These are phyloP conservation scores for Coboldia fuscipes DNA, from an alignment of 1,140 invertebrate species.

Conservation along the genomic window DNA sequence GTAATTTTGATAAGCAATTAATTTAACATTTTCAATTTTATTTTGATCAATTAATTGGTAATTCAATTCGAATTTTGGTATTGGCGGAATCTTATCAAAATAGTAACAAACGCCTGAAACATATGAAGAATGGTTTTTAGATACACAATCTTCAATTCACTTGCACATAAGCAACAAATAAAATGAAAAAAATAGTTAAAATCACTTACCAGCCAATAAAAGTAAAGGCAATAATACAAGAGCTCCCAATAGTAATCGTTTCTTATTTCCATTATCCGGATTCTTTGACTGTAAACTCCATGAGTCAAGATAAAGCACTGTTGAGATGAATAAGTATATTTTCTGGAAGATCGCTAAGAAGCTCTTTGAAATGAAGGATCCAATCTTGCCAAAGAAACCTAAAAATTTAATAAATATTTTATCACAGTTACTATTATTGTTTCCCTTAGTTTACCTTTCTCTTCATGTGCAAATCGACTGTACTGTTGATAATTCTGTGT, in stretches of 20 bases:
- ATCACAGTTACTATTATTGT: background rate
- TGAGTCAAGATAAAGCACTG: slow-evolving; percentile 23
- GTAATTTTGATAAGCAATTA: background rate
- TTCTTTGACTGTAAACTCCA: slow-evolving; percentile 20
- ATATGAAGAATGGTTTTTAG: too few species aligned
- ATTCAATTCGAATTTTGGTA: background rate
- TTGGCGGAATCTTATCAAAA: background rate
- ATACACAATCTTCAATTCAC: too few species aligned
- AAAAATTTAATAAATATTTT: background rate
- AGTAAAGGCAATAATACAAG: slow-evolving; percentile 24
- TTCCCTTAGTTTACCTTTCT: background rate
- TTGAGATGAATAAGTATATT: slow-evolving; percentile 15
- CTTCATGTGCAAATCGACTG: background rate
- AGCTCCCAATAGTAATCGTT: slow-evolving; percentile 17
- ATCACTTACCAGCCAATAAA: slow-evolving; percentile 23
- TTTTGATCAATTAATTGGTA: background rate
- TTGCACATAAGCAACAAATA: background rate
- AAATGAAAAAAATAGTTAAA: background rate
- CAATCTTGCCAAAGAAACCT: slow-evolving; percentile 8
- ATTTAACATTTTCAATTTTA: background rate
- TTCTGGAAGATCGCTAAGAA: slow-evolving; percentile 10
- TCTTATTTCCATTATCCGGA: slow-evolving; percentile 13
- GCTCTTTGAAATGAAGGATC: slow-evolving; percentile 6
- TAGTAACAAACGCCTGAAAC: background rate
- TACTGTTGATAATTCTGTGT: background rate